Base-by-base conservation (phyloP, 53 echinoderm and acorn worm genomes). In the Zoroaster sp. region DNA sequence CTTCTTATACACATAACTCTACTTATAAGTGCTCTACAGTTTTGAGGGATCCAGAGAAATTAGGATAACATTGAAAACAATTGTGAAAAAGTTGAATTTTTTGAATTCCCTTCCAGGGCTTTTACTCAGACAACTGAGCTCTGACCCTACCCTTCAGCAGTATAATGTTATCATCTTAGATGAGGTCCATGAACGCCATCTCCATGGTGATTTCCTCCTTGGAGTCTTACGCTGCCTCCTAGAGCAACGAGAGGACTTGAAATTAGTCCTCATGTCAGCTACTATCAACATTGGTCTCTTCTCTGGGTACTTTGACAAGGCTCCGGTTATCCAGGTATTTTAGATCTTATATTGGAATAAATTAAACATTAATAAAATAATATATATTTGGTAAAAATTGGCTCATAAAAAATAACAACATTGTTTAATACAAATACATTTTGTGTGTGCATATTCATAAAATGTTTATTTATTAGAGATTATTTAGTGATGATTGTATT, bases 191-290 rank as follows among this genome's bases (percentile, higher is more conserved):
- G 95, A 94, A 55, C 83, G 95, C 14, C 95, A 95, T 87, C 95
- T 97, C 87, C 95, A 97, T 63, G 95, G 95, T 13, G 97, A 97
- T 67, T 95, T 97, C 89, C 94, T 95, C 66, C 89, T 97, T 25
- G 97, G 96, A 40, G 76, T 95, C 69, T 80, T 97, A 23, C 92
- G 95, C 21, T 95, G 95, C 69, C 80, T 97, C 39, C 87, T 97
- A 49, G 86, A 97, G 59, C 93, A 97, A 40, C 72, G 97, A 38
- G 53, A 90, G 3, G 97, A 97, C 78, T 90, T 97, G 63, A 97
- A 97, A 78, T 80, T 97, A 33, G 92, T 97, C 37, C 89, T 97
- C 39, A 97, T 97, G 97, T 97, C 97, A 3, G 97, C 97, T 13
- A 97, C 94, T 65, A 97, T 97, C 92, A 97, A 97, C 75, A 93